These are phyloP conservation scores for Cosmia trapezina DNA, from an alignment of 2,888 invertebrate genomes.

Conservation along the genomic window DNA sequence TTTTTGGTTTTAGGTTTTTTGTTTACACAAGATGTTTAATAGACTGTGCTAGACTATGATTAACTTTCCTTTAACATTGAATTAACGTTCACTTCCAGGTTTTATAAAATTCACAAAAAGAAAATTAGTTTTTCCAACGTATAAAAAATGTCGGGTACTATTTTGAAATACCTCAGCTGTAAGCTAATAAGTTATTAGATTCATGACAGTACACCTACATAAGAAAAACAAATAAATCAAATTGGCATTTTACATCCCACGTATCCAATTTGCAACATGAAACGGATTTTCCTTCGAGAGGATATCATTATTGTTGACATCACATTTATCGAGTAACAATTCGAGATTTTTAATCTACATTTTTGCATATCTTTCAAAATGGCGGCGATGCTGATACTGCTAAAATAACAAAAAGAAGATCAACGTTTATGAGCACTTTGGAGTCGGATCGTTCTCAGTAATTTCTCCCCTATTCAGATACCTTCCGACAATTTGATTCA, in stretches of 20 bases:
- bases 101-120: background rate
- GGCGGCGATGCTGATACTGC: conserved; percentile 49
- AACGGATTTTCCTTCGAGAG: conserved; percentile 26
- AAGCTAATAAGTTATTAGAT: conserved; percentile 2
- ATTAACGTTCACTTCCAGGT: background rate
- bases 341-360: conserved; percentile 46
- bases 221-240: conserved; percentile 48
- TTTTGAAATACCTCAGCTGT: background rate
- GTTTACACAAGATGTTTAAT: background rate
- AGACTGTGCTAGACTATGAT: background rate
- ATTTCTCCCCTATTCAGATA: conserved; percentile 59
- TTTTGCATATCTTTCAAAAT: conserved; percentile 48
- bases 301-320: conserved; percentile 47
- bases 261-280: conserved; percentile 48
- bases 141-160: background rate
- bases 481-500: conserved; percentile 54
- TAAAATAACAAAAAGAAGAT: conserved; percentile 60
- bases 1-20: conserved; percentile 18
- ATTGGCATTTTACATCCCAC: conserved; percentile 45
- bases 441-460: conserved; percentile 57
- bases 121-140: background rate
- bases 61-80: background rate
- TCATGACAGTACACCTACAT: conserved; percentile 21
- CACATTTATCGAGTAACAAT: conserved; percentile 40
- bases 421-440: conserved; percentile 58